Evolutionary conservation across 2,797 vertebrate genomes (phyloP), one percentile per base, ranked within the genome.

Genomic region (Saxicola maurus): DNA sequence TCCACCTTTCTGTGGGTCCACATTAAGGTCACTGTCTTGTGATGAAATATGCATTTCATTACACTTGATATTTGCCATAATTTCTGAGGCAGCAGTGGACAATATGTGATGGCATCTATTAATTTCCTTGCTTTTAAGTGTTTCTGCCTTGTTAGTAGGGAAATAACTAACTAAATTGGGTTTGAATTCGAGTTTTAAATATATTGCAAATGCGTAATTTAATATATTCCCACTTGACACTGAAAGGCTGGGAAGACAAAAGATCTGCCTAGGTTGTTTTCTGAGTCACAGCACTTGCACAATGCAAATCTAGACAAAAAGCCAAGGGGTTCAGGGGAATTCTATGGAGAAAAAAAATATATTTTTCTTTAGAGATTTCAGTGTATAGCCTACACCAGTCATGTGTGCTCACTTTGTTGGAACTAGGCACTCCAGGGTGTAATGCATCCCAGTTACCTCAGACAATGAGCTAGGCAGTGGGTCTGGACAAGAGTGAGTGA

Each of bases 91-190:
- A 90, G 45, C 67, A 79, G 38, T 48, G 74, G 79, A 82, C 87
- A 75, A 45, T 69, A 57, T 64, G 35, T 53, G 46, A 87, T 27
- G 66, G 21, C 18, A 75, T 78, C 62, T 92, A 81, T 83, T 93
- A 7, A 93, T 93, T 93, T 90, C 38, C 33, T 93, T 84, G 64
- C 48, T 87, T 87, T 91, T 82, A 93, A 85, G 19, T 62, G 19
- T 64, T 92, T 76, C 48, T 83, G 62, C 45, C 78, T 91, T 94
- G 77, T 83, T 91, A 75, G 75, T 19, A 72, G 38, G 31, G 52
- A 83, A 79, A 92, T 53, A 72, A 62, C 62, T 87, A 80, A 73
- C 59, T 43, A 90, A 91, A 94, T 73, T 91, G 35, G 16, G 31
- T 76, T 64, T 66, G 56, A 91, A 83, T 87, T 60, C 0, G 0